Base-by-base conservation (phyloP, 2,888 invertebrate species). In the Synanthedon formicaeformis region DNA sequence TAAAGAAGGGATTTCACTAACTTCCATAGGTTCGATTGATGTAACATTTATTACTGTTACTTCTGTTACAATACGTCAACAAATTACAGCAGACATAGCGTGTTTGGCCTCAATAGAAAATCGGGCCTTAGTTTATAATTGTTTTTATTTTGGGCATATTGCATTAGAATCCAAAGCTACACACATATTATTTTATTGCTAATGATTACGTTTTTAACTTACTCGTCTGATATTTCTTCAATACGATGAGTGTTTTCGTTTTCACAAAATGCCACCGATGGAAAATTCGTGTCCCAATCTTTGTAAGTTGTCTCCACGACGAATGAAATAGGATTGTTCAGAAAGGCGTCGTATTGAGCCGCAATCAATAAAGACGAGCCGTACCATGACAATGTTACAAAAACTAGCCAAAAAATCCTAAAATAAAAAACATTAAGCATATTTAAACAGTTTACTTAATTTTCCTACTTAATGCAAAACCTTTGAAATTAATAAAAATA, bases 231-330 rank as follows among this genome's bases (percentile, higher is more conserved):
- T 52, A 91, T 81, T 63, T 90, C 88, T 60, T 92, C 92, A 54
- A 93, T 89, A 10, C 89, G 88, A 56, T 89, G 88, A 62, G 89
- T 86, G 64, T 93, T 93, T 63, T 93, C 92, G 4, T 88, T 89
- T 70, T 93, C 93, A 65, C 94, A 95, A 11, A 94, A 81, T 1
- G 91, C 89, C 40, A 94, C 79, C 0, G 94, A 88, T 0, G 94
- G 94, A 62, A 94, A 94, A 53, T 91, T 79, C 0, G 93, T 92
- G 62, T 92, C 83, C 93, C 94, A 94, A 60, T 93, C 91, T 40
- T 92, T 88, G 68, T 93, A 94, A 0, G 90, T 91, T 0, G 93
- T 93, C 63, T 94, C 94, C 12, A 92, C 91, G 0, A 93, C 94
- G 66, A 94, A 94, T 53, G 93, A 94, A 53, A 94, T 92, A 0